Evolutionary conservation across 2,888 invertebrate species (phyloP), one percentile per base, ranked within the genome.

Genomic region (Hypercompe scribonia): DNA sequence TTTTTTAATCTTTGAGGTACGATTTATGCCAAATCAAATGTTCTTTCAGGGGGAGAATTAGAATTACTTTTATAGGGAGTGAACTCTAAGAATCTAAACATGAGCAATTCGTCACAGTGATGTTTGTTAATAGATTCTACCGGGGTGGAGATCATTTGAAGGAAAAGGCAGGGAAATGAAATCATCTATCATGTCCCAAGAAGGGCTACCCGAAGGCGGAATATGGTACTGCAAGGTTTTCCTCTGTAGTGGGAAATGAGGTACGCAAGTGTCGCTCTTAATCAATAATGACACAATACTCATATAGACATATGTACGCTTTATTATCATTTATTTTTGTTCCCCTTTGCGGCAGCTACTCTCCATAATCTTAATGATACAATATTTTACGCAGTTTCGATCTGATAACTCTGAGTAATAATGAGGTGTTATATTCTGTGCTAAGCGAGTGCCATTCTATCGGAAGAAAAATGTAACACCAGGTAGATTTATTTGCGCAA

Each of bases 1-100:
- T 92, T 92, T 88, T 92, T 89, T 88, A 86, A 86, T 86, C 81
- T 89, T 88, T 87, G 88, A 81, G 86, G 81, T 83, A 82, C 82
- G 84, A 85, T 84, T 83, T 83, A 71, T 73, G 74, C 65, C 69
- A 71, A 78, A 78, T 77, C 77, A 77, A 74, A 78, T 73, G 77
- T 73, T 78, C 68, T 64, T 74, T 77, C 79, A 71, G 66, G 72
- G 69, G 75, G 75, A 77, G 76, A 78, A 83, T 83, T 78, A 75
- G 71, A 67, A 42, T 42, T 64, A 72, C 70, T 75, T 74, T 70
- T 50, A 50, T 28, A 61, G 65, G 77, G 78, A 78, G 78, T 77
- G 69, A 69, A 72, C 34, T 70, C 61, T 68, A 54, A 70, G 78
- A 78, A 78, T 76, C 78, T 81, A 79, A 83, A 85, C 76, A 81